A percentile compares a stretch with the other conserved stretches of the same genome.
These are phyloP conservation scores for Petrolisthes cinctipes DNA, from an alignment of 2,888 invertebrate species.

Conservation along the genomic window DNA sequence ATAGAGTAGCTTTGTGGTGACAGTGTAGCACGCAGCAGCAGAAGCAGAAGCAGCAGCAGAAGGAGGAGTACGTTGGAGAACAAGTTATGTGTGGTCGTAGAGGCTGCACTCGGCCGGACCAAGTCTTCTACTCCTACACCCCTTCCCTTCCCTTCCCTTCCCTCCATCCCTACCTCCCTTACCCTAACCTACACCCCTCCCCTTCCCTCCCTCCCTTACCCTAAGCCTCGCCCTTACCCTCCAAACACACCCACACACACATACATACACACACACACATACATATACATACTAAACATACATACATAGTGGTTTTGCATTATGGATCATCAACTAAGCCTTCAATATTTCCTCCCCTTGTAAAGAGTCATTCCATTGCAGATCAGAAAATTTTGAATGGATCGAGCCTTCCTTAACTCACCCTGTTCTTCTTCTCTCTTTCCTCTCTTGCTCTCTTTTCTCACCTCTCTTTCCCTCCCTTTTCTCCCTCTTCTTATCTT, in stretches of 20 bases:
- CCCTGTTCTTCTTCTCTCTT: not conserved
- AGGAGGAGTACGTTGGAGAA: not conserved
- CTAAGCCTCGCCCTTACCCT: no score
- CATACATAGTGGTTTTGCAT: not conserved
- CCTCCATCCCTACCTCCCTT: not conserved
- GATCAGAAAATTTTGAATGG: not conserved
- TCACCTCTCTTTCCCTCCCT: not conserved
- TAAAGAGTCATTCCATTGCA: not conserved
- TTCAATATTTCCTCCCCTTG: not conserved
- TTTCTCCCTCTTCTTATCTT: not conserved
- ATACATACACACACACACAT: not conserved
- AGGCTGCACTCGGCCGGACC: not conserved
- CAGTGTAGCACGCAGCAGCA: constrained; percentile 32
- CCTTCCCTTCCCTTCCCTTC: not conserved
- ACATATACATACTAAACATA: not conserved
- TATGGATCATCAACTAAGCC: not conserved
- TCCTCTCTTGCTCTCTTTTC: not conserved
- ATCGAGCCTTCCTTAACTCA: not conserved
- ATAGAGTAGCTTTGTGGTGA: constrained; percentile 54
- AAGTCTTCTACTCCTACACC: not conserved
- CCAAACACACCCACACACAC: no score
- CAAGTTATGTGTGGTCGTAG: not conserved
- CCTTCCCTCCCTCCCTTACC: not conserved
- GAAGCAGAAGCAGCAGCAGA: not conserved
- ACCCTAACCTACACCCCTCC: not conserved